phyloP scores from a whole-genome alignment of 2,888 invertebrate genomes.

The Scaptomyza polygonia region DNA sequence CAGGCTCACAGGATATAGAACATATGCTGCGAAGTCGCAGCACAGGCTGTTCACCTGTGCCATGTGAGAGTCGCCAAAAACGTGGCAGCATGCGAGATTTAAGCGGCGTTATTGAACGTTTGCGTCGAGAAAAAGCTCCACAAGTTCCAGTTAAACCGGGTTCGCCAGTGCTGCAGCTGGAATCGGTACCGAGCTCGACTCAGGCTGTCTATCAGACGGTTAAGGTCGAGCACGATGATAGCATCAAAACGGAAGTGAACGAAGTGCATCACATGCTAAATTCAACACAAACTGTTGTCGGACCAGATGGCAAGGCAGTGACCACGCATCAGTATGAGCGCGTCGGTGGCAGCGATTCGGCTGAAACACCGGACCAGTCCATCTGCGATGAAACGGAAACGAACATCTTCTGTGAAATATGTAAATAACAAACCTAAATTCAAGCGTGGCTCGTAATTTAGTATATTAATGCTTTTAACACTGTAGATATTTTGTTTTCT shows the following conservation, averaged over 20 bases:
- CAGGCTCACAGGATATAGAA: slow-evolving; percentile 56
- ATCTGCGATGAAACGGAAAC: slow-evolving; percentile 62
- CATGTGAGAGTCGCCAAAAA: slow-evolving; percentile 54
- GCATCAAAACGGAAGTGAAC: slow-evolving; percentile 88
- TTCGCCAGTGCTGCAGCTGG: slow-evolving; percentile 77
- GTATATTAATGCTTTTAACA: not conserved
- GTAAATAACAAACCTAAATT: slow-evolving; percentile 55
- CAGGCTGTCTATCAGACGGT: slow-evolving; percentile 89
- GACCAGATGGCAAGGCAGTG: slow-evolving; percentile 88
- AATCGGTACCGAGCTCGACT: slow-evolving; percentile 86
- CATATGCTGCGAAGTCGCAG: slow-evolving; percentile 74
- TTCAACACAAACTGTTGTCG: slow-evolving; percentile 87
- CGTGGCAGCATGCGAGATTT: slow-evolving; percentile 85
- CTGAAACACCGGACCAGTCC: slow-evolving; percentile 57
- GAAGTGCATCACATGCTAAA: slow-evolving; percentile 86
- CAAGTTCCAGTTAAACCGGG: slow-evolving; percentile 9
- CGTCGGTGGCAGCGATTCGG: slow-evolving; percentile 51
- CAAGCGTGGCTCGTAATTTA: not conserved
- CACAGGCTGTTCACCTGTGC: slow-evolving; percentile 76
- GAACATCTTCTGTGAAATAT: slow-evolving; percentile 79
- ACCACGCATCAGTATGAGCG: slow-evolving; percentile 65
- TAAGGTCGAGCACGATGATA: slow-evolving; percentile 83
- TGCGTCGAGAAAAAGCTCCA: slow-evolving; percentile 77
- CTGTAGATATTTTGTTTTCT: not conserved
- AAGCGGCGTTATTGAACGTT: slow-evolving; percentile 86